Evolutionary conservation across 2,888 invertebrate genomes (phyloP), one percentile per base, ranked within the genome.

Genomic region (Phasia obesa): DNA sequence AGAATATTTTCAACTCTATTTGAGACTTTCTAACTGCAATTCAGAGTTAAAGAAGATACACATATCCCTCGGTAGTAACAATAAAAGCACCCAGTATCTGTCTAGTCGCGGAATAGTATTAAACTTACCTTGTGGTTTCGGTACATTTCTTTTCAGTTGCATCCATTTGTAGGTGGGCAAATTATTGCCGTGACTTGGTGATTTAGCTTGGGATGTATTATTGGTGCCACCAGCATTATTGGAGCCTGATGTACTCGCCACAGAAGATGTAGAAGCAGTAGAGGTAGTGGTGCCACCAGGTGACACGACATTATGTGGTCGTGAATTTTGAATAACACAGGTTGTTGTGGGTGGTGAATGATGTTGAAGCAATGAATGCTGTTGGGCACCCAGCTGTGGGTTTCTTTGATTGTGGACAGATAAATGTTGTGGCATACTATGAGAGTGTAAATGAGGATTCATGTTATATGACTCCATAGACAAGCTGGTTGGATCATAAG

Each of bases 131-230:
- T 96, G 93, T 87, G 98, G 97, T 92, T 98, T 98, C 64, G 98
- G 97, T 86, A 97, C 96, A 92, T 98, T 98, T 91, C 99, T 93
- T 92, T 99, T 99, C 88, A 99, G 97, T 93, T 98, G 98, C 99
- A 99, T 99, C 99, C 99, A 99, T 92, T 99, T 98, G 92, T 98
- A 99, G 0, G 98, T 98, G 25, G 97, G 97, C 82, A 97, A 87
- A 86, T 87, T 90, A 53, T 76, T 81, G 77, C 85, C 85, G 31
- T 90, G 90, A 85, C 88, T 90, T 62, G 91, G 91, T 31, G 91
- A 91, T 86, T 91, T 90, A 60, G 88, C 86, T 85, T 88, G 90
- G 3, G 87, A 47, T 75, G 86, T 84, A 76, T 87, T 88, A 23
- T 85, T 55, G 5, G 84, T 23, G 7, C 57, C 60, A 27, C 84